These are phyloP conservation scores for Cottoperca gobio DNA, from an alignment of 2,797 vertebrate genomes.

Conservation along the genomic window DNA sequence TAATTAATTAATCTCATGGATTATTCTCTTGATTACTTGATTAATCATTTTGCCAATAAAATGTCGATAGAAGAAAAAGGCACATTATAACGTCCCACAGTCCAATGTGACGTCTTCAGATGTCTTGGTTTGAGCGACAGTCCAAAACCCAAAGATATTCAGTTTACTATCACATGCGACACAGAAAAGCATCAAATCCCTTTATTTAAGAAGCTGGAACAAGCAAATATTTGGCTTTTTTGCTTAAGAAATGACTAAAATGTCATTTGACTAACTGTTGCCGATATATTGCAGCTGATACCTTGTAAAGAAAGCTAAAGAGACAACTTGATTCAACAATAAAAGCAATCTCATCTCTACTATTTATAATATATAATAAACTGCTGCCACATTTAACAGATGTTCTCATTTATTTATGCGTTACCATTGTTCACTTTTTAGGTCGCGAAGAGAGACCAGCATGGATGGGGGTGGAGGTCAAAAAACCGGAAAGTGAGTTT, in stretches of 20 bases:
- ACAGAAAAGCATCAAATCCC: background rate
- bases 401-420: slow-evolving; percentile 1
- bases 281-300: background rate
- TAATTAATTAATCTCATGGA: too few species aligned
- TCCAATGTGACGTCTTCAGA: background rate
- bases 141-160: background rate
- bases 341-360: background rate
- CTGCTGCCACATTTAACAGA: background rate
- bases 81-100: background rate
- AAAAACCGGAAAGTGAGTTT: slow-evolving; percentile 81
- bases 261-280: background rate
- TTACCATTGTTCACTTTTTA: slow-evolving; percentile 48
- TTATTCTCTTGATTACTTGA: too few species aligned
- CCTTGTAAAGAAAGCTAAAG: background rate
- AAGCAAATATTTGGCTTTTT: background rate
- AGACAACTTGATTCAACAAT: background rate
- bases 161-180: background rate
- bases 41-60: background rate
- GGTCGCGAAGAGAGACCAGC: slow-evolving; percentile 79
- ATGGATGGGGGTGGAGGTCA: slow-evolving; percentile 74
- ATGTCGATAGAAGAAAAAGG: background rate
- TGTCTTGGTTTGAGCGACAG: background rate
- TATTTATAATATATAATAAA: background rate
- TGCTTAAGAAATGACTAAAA: background rate
- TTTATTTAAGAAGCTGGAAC: background rate